Base-by-base conservation (phyloP, 1,140 invertebrate species). In the Branchinecta lynchi region DNA sequence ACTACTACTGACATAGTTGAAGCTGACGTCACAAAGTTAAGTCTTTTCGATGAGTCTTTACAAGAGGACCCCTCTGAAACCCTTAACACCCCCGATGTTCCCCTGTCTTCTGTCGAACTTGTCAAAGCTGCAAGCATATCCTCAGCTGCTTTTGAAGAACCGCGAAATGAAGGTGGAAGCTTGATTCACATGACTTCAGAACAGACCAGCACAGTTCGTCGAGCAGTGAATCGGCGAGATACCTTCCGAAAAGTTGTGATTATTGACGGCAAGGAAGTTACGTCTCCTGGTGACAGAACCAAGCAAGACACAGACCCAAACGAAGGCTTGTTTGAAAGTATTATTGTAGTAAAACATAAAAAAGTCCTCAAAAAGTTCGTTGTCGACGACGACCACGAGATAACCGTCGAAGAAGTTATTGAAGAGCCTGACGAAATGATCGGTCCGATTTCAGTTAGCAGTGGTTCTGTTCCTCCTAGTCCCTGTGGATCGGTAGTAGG, bases 391-490 rank as follows among this genome's bases (percentile, higher is more conserved):
- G 89, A 89, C 0, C 87, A 89, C 79, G 88, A 91, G 77, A 85
- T 87, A 73, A 83, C 89, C 0, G 86, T 84, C 9, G 89, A 92
- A 78, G 89, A 92, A 79, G 79, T 91, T 6, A 80, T 90, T 70
- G 87, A 92, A 77, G 87, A 92, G 79, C 87, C 89, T 21, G 87
- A 91, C 75, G 86, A 89, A 78, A 78, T 90, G 44, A 87, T 90
- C 79, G 51, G 51, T 60, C 51, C 51, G 12, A 60, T 60, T 6
- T 60, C 51, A 15, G 12, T 60, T 15, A 60, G 51, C 51, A 60
- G 51, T 60, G 51, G 51, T 12, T 60, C 51, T 15, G 17, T 60
- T 15, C 51, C 51, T 15, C 17, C 51, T 15, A 60, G 51, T 15
- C 32, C 32, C 32, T 32, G 32, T 32, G 32, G 32, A 32, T 32